Base-by-base conservation (phyloP, 2,113 vertebrate species). In the Plotosus lineatus region DNA sequence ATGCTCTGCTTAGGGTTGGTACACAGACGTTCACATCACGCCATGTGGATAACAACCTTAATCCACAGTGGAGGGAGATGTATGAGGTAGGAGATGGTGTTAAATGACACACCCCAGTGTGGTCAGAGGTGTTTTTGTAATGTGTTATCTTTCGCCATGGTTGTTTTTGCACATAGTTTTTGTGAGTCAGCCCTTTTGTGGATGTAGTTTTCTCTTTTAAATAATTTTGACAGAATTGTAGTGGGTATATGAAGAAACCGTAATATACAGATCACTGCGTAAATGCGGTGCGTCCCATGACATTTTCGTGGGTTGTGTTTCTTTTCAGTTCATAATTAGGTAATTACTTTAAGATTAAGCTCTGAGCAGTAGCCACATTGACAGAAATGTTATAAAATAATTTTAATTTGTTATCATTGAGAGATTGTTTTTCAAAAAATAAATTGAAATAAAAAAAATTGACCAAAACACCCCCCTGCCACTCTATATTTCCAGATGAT, bases 1-100 rank as follows among this genome's bases (percentile, higher is more conserved):
- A 98, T 0, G 95, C 95, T 0, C 84, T 97, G 21, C 88, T 98
- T 75, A 93, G 96, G 0, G 95, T 98, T 21, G 97, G 97, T 44
- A 97, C 96, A 4, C 97, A 98, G 91, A 90, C 92, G 4, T 95
- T 94, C 90, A 96, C 94, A 68, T 98, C 96, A 66, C 94, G 90
- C 2, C 94, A 96, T 50, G 91, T 98, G 15, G 92, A 95, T 81
- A 94, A 94, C 90, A 91, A 94, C 79, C 92, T 97, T 68, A 95
- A 95, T 90, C 97, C 96, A 4, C 91, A 93, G 80, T 98, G 96
- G 97, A 91, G 94, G 28, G 97, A 98, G 90, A 95, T 94, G 84
- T 97, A 95, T 7, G 97, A 98, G 96, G 97, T 97, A 86, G 88
- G 91, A 72, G 33, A n/a, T n/a, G 23, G 21, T 61, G 44, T 17